Percentiles rank a stretch among this genome's conserved stretches.
Evolutionary conservation across 1,140 invertebrate species (phyloP).

Genomic region (Glossosoma conforme): DNA sequence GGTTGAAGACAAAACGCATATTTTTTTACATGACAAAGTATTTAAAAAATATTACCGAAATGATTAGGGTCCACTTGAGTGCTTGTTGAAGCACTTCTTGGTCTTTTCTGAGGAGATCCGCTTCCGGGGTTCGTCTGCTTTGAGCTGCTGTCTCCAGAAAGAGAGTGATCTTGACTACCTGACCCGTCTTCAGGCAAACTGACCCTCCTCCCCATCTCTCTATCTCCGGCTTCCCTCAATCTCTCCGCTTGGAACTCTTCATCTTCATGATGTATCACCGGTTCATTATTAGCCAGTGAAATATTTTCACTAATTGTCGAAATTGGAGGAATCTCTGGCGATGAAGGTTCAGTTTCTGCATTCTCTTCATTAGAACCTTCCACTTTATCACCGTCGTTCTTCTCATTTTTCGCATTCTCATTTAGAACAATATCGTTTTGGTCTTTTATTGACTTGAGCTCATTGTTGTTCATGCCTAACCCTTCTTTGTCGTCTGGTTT

Average conservation of each 20-base stretch:
- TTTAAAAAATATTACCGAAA: conserved; percentile 57
- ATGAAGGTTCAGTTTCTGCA: conserved; percentile 49
- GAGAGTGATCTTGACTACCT: conserved; percentile 45
- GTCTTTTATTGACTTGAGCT: conserved; percentile 10
- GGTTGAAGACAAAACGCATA: too few species aligned
- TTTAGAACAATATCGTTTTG: conserved; percentile 29
- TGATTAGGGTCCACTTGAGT: conserved; percentile 77
- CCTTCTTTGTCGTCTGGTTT: conserved; percentile 35
- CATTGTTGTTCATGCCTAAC: conserved; percentile 29
- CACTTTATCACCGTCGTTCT: conserved; percentile 35
- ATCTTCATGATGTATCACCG: conserved; percentile 33
- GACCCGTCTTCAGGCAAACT: conserved; percentile 59
- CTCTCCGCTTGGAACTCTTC: conserved; percentile 34
- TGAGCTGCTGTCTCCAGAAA: conserved; percentile 31
- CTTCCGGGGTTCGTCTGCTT: conserved; percentile 23
- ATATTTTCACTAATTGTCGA: conserved; percentile 65
- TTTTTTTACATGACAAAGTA: too few species aligned
- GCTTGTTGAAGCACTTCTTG: conserved; percentile 69
- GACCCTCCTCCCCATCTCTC: conserved; percentile 52
- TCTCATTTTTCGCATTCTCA: conserved; percentile 43
- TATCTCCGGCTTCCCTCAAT: conserved; percentile 39
- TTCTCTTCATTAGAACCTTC: conserved; percentile 40
- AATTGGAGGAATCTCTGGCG: conserved; percentile 65
- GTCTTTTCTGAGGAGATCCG: conserved; percentile 58
- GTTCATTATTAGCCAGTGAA: conserved; percentile 43